Percentiles rank a stretch among this genome's conserved stretches.
These are phyloP conservation scores for Trachops cirrhosus DNA, from an alignment of 2,797 vertebrate species.

Conservation along the genomic window DNA sequence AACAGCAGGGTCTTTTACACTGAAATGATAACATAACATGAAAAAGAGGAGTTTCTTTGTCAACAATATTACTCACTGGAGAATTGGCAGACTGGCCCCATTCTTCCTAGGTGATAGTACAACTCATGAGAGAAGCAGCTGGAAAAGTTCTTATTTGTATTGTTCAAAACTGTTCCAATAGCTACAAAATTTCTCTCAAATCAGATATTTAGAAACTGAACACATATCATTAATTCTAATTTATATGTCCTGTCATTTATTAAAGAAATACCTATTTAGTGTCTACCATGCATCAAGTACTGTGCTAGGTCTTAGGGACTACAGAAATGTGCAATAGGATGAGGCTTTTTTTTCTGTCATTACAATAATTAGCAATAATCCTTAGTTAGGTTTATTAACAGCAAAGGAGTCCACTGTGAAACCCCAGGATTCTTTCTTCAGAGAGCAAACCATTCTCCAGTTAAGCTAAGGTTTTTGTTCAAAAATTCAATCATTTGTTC, in stretches of 20 bases:
- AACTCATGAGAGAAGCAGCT: neutral
- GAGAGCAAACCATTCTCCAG: neutral
- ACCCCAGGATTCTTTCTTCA: neutral
- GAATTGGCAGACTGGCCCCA: neutral
- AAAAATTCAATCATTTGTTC: neutral
- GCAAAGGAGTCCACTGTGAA: neutral
- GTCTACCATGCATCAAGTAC: neutral
- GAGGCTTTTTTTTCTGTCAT: neutral
- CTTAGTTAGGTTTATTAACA: neutral
- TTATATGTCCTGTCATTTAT: neutral
- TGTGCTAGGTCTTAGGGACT: neutral
- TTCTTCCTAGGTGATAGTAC: neutral
- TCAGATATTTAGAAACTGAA: neutral
- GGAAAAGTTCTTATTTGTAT: neutral
- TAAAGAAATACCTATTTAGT: neutral
- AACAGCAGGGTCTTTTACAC: neutral
- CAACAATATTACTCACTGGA: neutral
- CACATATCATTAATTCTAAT: neutral
- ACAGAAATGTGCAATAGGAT: neutral
- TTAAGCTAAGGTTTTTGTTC: conserved; percentile 20
- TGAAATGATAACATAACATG: neutral
- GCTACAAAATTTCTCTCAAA: neutral
- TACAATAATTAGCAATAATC: neutral
- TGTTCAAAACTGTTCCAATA: neutral
- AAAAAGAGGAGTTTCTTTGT: neutral